These are phyloP conservation scores for Tetramorium alpestre DNA, from an alignment of 1,140 invertebrate genomes.

Conservation along the genomic window DNA sequence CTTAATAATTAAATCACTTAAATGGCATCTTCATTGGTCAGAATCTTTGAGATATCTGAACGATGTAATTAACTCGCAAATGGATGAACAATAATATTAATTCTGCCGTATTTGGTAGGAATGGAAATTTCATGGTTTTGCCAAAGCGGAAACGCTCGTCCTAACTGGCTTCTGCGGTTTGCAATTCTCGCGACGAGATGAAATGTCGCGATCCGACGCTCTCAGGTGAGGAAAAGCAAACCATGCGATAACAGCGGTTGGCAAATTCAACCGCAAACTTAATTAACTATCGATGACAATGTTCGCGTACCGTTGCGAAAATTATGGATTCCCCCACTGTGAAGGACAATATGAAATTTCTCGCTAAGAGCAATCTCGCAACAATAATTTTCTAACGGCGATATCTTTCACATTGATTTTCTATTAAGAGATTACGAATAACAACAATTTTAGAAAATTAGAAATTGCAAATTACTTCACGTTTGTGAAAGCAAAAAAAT, in stretches of 20 bases:
- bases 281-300: constrained; percentile 39
- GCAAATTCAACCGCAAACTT: constrained; percentile 44
- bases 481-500: not conserved
- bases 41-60: not conserved
- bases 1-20: constrained; percentile 52
- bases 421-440: not conserved
- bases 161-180: constrained; percentile 55
- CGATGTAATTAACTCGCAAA: constrained; percentile 53
- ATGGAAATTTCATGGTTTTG: constrained; percentile 35
- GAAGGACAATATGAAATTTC: not conserved
- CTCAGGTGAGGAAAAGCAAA: not conserved
- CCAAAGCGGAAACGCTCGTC: constrained; percentile 37
- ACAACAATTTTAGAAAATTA: not conserved
- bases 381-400: not conserved
- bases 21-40: not conserved
- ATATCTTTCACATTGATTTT: not conserved
- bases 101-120: not conserved
- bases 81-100: constrained; percentile 38
- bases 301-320: constrained; percentile 6
- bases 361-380: not conserved
- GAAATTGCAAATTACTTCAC: not conserved
- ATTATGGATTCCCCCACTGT: constrained; percentile 3
- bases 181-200: constrained; percentile 52
- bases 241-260: not conserved
- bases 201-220: not conserved